Percentiles rank a stretch among this genome's conserved stretches.
Conservation (phyloP, 2,888 invertebrate genomes). For the Agonopterix subpropinquella region DNA sequence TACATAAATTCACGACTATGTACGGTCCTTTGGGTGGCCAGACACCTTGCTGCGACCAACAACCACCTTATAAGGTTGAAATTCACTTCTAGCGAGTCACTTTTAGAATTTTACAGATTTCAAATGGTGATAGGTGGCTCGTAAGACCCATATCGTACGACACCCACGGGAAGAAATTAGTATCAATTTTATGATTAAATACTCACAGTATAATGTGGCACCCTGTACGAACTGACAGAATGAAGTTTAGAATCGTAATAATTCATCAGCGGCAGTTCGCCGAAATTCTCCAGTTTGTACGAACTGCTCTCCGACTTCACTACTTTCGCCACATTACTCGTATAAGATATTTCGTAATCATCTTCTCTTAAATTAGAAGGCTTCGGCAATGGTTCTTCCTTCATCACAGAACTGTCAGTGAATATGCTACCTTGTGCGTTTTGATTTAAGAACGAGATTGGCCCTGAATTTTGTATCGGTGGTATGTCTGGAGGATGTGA, state of each 20-base stretch:
- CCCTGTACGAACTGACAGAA: conserved; percentile 57
- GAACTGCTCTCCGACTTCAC: conserved; percentile 30
- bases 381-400: conserved; percentile 42
- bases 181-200: conserved; percentile 5
- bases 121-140: too few species aligned
- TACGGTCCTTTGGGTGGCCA: too few species aligned
- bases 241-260: conserved; percentile 48
- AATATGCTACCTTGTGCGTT: conserved; percentile 11
- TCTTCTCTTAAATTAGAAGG: conserved; percentile 49
- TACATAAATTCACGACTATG: too few species aligned
- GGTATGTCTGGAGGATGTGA: too few species aligned
- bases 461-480: too few species aligned
- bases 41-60: too few species aligned
- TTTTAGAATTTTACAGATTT: too few species aligned
- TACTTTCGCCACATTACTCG: conserved; percentile 46
- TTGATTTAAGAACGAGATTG: too few species aligned
- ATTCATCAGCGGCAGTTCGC: conserved; percentile 56
- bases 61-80: too few species aligned
- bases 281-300: conserved; percentile 54
- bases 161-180: too few species aligned
- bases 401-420: conserved; percentile 15
- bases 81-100: too few species aligned
- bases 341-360: conserved; percentile 38
- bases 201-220: conserved; percentile 69
- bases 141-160: too few species aligned